Evolutionary conservation across 2,113 vertebrate genomes (phyloP), one percentile per base, ranked within the genome.

Genomic region (Synchiropus splendidus): DNA sequence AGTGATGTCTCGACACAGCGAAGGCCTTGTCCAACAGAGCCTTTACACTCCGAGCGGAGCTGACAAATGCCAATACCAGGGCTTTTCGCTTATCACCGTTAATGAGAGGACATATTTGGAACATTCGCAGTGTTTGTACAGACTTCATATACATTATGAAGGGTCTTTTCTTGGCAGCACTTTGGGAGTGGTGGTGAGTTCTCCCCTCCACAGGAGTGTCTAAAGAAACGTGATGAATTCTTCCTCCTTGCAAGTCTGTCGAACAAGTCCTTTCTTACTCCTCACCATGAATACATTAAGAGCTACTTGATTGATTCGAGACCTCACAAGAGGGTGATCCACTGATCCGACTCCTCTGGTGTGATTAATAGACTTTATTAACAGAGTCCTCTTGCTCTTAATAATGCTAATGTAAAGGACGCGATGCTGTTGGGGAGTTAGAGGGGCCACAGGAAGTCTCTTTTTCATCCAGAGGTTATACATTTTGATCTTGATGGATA

Each of bases 351-450:
- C 75, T 83, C 75, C 78, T 75, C 71, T 36, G 55, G 77, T 64
- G 81, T 83, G 84, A 87, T 85, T 85, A 87, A 87, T 85, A 82
- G 83, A 84, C 79, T 86, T 86, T 86, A 86, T 86, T 84, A 85
- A 83, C 53, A 81, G 78, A 83, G 72, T 79, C 68, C 67, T 75
- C 70, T 83, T 73, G 64, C 75, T 81, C 81, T 84, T 78, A 80
- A 82, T 83, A 82, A 83, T 81, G 77, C 66, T 79, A 80, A 83
- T 83, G 84, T 80, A 78, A 80, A 80, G 66, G 64, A 53, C 72
- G 74, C 60, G 42, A 10, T 36, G 42, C 42, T 40, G 36, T 32
- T 33, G 18, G 10, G 27, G 49, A 18, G 42, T 4, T 21, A 18
- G 2, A 31, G 65, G 54, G 42, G 27, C 45, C 4, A 16, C 52